A percentile compares a stretch with the other conserved stretches of the same genome.
Conservation (phyloP, 2,797 vertebrate species). For the Hirundo rustica region DNA sequence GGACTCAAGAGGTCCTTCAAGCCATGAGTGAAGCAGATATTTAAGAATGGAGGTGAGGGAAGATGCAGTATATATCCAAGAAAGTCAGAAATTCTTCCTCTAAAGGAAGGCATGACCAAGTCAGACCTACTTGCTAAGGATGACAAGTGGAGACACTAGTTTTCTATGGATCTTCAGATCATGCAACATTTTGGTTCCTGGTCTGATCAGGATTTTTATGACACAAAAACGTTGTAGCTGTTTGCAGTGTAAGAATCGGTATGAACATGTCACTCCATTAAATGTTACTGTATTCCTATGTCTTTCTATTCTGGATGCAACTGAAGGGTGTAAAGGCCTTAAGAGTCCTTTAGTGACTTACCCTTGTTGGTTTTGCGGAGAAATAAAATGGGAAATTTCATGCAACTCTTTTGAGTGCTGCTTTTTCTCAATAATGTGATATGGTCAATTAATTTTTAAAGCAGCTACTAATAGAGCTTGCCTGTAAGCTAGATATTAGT, state of each 20-base stretch:
- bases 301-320: background rate
- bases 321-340: background rate
- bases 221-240: background rate
- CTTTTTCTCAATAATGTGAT: background rate
- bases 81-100: background rate
- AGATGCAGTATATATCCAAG: background rate
- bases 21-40: background rate
- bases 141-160: background rate
- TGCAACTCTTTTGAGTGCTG: background rate
- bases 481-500: constrained; percentile 16
- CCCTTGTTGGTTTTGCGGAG: background rate
- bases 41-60: background rate
- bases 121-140: background rate
- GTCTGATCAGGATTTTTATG: background rate
- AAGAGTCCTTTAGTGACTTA: background rate
- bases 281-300: background rate
- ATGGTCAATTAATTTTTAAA: constrained; percentile 50
- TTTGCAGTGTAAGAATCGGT: background rate
- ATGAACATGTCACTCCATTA: background rate
- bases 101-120: background rate
- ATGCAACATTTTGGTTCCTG: background rate
- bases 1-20: background rate
- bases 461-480: background rate
- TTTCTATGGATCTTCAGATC: background rate
- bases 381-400: constrained; percentile 18